Base-by-base conservation (phyloP, 2,797 vertebrate genomes). In the Astyanax mexicanus region DNA sequence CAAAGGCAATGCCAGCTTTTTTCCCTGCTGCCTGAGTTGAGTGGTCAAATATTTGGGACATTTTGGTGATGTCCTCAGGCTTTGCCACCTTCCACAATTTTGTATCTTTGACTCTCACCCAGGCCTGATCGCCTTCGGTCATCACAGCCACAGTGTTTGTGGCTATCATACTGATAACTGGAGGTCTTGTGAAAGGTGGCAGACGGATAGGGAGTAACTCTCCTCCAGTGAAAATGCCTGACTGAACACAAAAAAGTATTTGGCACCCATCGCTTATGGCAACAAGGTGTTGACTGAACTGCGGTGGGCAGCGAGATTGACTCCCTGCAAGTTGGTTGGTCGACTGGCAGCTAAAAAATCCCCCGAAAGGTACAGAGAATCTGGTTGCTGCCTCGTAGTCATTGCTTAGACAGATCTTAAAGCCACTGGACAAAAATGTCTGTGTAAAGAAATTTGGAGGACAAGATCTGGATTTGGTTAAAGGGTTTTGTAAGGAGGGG, bases 341-440 rank as follows among this genome's bases (percentile, higher is more conserved):
- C 0, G 88, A 85, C n/a, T 91, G 78, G 68, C 96, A 98, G 84
- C 96, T 97, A 77, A 98, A 97, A 86, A 98, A 93, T 13, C 97
- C 97, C 5, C 93, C 97, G 0, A 98, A 98, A 2, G 94, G 91
- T 15, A 96, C 92, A 0, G 94, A 81, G 8, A 90, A 91, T 57
- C 8, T 84, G 12, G 85, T 80, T 0, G 89, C 93, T 0, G 0
- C 0, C 81, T 97, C 96, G 0, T 93, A 96, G 83, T 98, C 95
- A 0, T 86, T 89, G 72, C 96, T 97, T 27, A 93, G 61, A 0
- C 97, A 98, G 40, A 98, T 88, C 68, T 80, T 80, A 82, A 91
- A 92, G 2, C 93, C 92, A 3, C 93, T 88, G 0, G 95, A 96
- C 79, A 95, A 3, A 13, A 94, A 87, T 19, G 90, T 95, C 6